Base-by-base conservation (phyloP, 2,888 invertebrate genomes). In the Panorpa germanica region DNA sequence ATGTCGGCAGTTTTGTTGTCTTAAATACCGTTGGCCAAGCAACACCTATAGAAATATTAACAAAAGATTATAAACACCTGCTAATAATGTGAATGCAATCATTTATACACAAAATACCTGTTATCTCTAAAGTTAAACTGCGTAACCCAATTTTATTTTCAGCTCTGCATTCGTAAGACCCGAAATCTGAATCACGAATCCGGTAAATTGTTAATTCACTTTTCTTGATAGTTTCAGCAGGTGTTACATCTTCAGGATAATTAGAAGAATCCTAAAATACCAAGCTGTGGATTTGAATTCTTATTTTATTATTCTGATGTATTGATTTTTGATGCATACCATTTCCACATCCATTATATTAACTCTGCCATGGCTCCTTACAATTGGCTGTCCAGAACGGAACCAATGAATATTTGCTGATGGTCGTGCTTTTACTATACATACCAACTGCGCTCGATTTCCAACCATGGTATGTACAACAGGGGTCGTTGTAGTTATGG, bases 391-490 rank as follows among this genome's bases (percentile, higher is more conserved):
- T 2, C 72, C 72, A 20, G 70, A 68, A 35, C 67, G 60, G 40
- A 66, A 64, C 77, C 75, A 75, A 18, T 62, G 61, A 15, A 78
- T 69, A 37, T 64, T 55, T 0, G 81, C 70, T 9, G 65, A 58
- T 0, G 83, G 83, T 38, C 67, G 67, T 0, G 81, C 63, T 37
- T 67, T 65, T 8, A 82, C 63, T 4, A 53, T 53, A 37, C 81
- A 83, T 22, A 71, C 65, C 18, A 85, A 50, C 36, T 70, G 70
- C 1, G 73, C 68, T 22, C 74, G 63, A 22, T 75, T 61, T 1
- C 70, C 73, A 2, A 74, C 59, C 3, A 76, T 72, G 1, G 76
- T 73, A 52, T 83, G 82, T 14, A 82, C 67, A 63, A 75, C 74
- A 3, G 63, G 59, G 7, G 66, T 64, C 1, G 61, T 54, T 2